Base-by-base conservation (phyloP, 2,113 vertebrate species). In the Ancistrus triradiatus region DNA sequence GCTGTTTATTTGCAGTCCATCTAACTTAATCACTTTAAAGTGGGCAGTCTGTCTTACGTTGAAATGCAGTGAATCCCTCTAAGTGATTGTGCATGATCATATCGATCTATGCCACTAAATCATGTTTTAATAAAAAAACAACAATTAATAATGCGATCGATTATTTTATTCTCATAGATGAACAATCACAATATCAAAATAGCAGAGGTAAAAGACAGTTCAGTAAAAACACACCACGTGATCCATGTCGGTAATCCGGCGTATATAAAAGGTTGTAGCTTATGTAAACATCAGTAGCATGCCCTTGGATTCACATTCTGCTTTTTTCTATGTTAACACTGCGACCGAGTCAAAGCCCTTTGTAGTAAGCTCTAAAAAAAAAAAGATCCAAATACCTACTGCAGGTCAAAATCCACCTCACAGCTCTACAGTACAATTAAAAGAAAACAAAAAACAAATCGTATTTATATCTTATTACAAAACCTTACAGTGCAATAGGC, bases 281-380 rank as follows among this genome's bases (percentile, higher is more conserved):
- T 82, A 42, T 80, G 75, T 81, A 80, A 74, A 79, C 75, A 81
- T 77, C 75, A 38, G 78, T 74, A 73, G 73, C 71, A 78, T 69
- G 69, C 69, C 51, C 66, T 60, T 71, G 53, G 67, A 69, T 68
- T 72, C 64, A 75, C 66, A 51, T 81, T 75, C 59, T 63, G 75
- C 73, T 71, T 43, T 14, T 51, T 46, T 66, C 67, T 77, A 51
- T 33, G 31, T 28, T 76, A 78, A 78, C 78, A 80, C 78, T 80
- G 70, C 63, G 48, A 74, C 65, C 72, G 70, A 63, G 49, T 74
- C 68, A 55, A 67, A 66, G 71, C 68, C 50, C 63, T 72, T 74
- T 74, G 66, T 38, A 66, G 70, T 74, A 75, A 58, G 35, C 48
- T 42, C 42, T 64, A n/a, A 7, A 31, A 7, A 31, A 59, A 50